Conservation (phyloP, 1,140 invertebrate genomes). For the Heliconius eleuchia region DNA sequence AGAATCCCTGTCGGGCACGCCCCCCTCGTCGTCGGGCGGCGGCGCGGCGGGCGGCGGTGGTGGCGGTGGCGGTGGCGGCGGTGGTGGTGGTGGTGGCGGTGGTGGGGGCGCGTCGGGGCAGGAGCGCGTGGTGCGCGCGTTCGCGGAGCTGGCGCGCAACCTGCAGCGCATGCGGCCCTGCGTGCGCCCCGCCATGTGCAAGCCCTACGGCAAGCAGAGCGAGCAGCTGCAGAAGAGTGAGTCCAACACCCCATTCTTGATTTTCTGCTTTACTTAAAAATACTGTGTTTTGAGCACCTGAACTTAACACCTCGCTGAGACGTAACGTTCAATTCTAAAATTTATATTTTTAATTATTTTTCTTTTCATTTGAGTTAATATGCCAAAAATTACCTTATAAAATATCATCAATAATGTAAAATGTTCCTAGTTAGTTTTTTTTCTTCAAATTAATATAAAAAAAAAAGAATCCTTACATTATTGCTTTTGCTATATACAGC, state of each 20-base stretch:
- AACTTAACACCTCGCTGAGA: too few relatives aligned
- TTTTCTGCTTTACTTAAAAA: too few relatives aligned
- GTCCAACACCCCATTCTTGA: conserved; percentile 31
- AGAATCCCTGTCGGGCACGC: conserved; percentile 82
- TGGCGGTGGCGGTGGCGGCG: conserved; percentile 81
- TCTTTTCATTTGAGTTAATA: too few relatives aligned
- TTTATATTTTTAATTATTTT: too few relatives aligned
- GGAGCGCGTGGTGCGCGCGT: conserved; percentile 90
- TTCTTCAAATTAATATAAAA: too few relatives aligned
- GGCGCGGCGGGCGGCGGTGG: conserved; percentile 41
- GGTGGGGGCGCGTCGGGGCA: conserved; percentile 75
- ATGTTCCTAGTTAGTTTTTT: too few relatives aligned
- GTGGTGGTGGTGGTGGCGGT: conserved; percentile 40
- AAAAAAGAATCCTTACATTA: too few relatives aligned
- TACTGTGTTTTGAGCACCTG: too few relatives aligned
- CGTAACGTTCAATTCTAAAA: too few relatives aligned
- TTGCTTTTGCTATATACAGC: too few relatives aligned
- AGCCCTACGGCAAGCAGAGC: conserved; percentile 93
- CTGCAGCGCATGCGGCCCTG: conserved; percentile 92
- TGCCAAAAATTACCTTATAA: too few relatives aligned
- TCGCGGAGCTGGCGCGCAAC: conserved; percentile 92
- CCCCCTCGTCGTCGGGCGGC: conserved; percentile 43
- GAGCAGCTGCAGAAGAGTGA: conserved; percentile 93
- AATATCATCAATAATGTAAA: too few relatives aligned
- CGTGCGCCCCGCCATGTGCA: conserved; percentile 92